Evolutionary conservation across 1,140 invertebrate species (phyloP), one percentile per base, ranked within the genome.

Genomic region (Pseudomyrmex dendroicus): DNA sequence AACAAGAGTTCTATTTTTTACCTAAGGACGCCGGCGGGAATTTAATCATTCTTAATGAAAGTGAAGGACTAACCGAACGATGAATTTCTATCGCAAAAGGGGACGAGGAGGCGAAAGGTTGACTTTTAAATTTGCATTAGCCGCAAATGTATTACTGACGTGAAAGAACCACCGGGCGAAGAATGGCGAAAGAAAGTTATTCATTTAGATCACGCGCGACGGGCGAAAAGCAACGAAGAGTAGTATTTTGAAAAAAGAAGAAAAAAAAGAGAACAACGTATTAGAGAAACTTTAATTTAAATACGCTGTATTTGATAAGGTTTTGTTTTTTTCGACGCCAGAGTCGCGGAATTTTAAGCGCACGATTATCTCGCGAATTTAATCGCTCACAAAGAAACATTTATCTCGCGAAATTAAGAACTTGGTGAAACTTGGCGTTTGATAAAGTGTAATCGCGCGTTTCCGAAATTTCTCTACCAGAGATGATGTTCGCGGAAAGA

Each of bases 91-190:
- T 84, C 67, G 82, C 70, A 25, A 3, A 25, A 25, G 50, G 74
- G 63, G 72, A 48, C 77, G 82, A 87, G 83, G 70, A 87, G 83
- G 70, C 63, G 73, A 62, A 52, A 62, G 61, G 67, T 50, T 73
- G 46, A 67, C 68, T 80, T 78, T 66, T 72, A 73, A 82, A 86
- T 87, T 87, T 87, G 83, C 85, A 87, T 87, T 87, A 84, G 66
- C 82, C 48, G 64, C 77, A 64, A 87, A 78, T 84, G 82, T 84
- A 84, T 84, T 83, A 72, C 82, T 62, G 63, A 57, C 54, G 74
- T 46, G 63, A 72, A 80, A 74, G 61, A 35, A 70, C 73, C 35
- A 66, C 57, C 63, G 44, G 15, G 5, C 35, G 73, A 87, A 80
- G 85, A 87, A 87, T 84, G 48, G 46, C 10, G 50, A 0, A 73